Evolutionary conservation across 1,140 invertebrate species (phyloP).

Genomic region (Helicoverpa armigera): DNA sequence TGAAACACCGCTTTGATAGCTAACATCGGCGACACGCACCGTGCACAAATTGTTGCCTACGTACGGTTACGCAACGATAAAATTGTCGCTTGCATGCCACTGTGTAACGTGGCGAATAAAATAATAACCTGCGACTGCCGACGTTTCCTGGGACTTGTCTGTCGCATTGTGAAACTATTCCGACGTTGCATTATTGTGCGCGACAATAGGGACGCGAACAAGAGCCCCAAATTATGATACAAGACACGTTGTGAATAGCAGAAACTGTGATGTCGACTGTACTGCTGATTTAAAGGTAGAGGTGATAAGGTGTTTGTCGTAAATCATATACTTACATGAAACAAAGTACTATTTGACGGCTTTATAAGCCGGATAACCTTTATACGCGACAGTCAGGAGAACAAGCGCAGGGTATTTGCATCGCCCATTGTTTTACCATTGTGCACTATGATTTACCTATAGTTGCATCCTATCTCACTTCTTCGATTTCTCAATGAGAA

Average conservation of each 20-base stretch:
- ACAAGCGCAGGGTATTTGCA: not conserved
- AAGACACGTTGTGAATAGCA: not conserved
- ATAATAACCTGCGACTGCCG: constrained; percentile 32
- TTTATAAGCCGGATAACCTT: constrained; percentile 33
- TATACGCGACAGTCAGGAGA: not conserved
- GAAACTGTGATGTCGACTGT: constrained; percentile 2
- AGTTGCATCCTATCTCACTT: not conserved
- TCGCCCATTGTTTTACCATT: not conserved
- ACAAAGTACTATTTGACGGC: constrained; percentile 31
- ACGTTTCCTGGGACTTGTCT: constrained; percentile 55
- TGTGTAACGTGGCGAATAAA: constrained; percentile 46
- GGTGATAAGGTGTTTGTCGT: constrained; percentile 32
- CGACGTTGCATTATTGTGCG: constrained; percentile 44
- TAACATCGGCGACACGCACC: constrained; percentile 77
- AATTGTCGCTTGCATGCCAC: constrained; percentile 70
- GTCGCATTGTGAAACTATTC: constrained; percentile 56
- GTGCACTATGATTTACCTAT: not conserved
- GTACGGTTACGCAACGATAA: constrained; percentile 77
- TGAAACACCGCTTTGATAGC: constrained; percentile 68
- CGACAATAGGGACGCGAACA: constrained; percentile 21
- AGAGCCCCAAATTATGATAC: constrained; percentile 29
- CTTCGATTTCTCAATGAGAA: not conserved
- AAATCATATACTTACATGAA: constrained; percentile 16
- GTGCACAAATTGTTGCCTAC: constrained; percentile 77
- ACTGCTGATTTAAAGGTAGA: constrained; percentile 12